Conservation (phyloP, 2,888 invertebrate genomes). For the Nineta flava region DNA sequence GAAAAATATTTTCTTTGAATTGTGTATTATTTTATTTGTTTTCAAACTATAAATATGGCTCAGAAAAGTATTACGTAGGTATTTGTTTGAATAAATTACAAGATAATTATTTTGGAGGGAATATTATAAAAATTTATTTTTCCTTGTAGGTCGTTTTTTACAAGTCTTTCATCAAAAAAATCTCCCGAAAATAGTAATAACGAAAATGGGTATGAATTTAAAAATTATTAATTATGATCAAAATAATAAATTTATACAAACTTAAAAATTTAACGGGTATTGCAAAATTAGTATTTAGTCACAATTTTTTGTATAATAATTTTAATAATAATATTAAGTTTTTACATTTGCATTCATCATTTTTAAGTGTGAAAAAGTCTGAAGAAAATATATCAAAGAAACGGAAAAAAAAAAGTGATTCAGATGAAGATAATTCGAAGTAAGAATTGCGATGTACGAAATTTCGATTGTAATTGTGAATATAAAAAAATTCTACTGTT, state of each 20-base stretch:
- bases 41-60: conserved; percentile 16
- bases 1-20: too few relatives aligned
- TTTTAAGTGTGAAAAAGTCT: not conserved
- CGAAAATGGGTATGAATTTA: not conserved
- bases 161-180: conserved; percentile 17
- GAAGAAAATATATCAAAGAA: not conserved
- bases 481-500: too few relatives aligned
- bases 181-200: conserved; percentile 9
- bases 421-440: not conserved
- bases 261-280: not conserved
- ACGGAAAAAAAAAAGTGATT: not conserved
- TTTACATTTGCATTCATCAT: too few relatives aligned
- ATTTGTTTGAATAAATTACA: conserved; percentile 3
- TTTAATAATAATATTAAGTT: too few relatives aligned
- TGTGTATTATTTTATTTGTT: too few relatives aligned
- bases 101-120: conserved; percentile 12
- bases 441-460: conserved; percentile 7
- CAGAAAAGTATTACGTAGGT: conserved; percentile 25
- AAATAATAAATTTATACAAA: not conserved
- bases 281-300: too few relatives aligned
- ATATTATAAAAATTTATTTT: conserved; percentile 8
- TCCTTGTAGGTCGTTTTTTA: conserved; percentile 27
- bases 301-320: too few relatives aligned
- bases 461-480: too few relatives aligned
- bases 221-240: not conserved